These are phyloP conservation scores for Phodopus roborovskii DNA, from an alignment of 2,113 vertebrate species.

Conservation along the genomic window DNA sequence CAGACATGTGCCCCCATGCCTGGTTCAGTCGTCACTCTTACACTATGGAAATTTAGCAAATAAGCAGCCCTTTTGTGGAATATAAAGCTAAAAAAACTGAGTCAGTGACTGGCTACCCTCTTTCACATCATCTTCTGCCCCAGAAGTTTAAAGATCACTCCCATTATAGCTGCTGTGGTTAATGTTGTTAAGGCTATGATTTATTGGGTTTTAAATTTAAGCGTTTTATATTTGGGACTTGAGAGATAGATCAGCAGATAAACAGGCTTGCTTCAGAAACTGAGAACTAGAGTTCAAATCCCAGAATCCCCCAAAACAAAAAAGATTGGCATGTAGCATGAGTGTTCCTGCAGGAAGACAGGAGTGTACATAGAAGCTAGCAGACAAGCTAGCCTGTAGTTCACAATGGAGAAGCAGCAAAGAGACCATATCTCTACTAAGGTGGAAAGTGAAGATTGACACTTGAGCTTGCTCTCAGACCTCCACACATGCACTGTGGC, in stretches of 20 bases:
- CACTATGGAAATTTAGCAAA: slow-evolving; percentile 25
- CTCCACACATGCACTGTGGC: too few relatives aligned
- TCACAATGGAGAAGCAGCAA: neutral
- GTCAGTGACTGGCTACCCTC: neutral
- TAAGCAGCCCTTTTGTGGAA: neutral
- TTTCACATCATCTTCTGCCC: neutral
- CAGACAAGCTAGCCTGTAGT: neutral
- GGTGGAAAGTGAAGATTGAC: neutral
- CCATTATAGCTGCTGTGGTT: neutral
- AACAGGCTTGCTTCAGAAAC: neutral
- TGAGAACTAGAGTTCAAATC: neutral
- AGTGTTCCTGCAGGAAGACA: neutral
- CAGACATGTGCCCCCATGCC: neutral
- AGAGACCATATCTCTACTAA: neutral
- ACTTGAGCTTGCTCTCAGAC: neutral
- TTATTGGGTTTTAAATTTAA: neutral
- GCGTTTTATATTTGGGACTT: neutral
- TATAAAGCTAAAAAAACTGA: slow-evolving; percentile 23
- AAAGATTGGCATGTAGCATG: neutral
- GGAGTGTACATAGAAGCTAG: neutral
- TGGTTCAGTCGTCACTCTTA: neutral
- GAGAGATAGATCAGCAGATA: neutral
- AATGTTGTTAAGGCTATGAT: neutral
- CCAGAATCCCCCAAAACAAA: neutral
- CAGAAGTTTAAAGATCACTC: neutral